Evolutionary conservation across 2,797 vertebrate genomes (phyloP).

Genomic region (Sarcophilus harrisii): DNA sequence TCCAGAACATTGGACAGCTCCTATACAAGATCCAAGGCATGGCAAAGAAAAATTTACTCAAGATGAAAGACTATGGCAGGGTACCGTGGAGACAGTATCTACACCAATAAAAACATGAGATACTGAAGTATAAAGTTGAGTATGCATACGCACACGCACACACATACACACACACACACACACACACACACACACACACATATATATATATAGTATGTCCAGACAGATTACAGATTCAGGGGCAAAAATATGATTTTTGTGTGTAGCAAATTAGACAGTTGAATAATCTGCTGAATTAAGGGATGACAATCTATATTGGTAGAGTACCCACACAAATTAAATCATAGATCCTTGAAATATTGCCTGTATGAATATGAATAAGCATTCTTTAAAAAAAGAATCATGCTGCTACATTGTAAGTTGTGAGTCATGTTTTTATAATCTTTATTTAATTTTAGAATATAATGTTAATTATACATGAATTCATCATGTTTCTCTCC

Average conservation of each 20-base stretch:
- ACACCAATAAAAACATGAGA: neutral
- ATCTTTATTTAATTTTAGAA: neutral
- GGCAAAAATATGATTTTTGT: neutral
- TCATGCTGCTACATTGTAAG: neutral
- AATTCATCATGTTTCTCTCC: slow-evolving; percentile 11
- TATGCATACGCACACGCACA: neutral
- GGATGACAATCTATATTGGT: neutral
- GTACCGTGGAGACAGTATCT: neutral
- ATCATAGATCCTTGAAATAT: neutral
- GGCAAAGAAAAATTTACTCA: neutral
- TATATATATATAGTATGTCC: neutral
- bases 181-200: too few species aligned
- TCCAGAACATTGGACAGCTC: neutral
- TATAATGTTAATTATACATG: neutral
- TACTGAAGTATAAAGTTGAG: neutral
- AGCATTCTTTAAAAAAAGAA: neutral
- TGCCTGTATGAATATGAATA: neutral
- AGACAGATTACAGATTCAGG: neutral
- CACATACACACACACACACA: too few species aligned
- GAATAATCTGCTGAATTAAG: neutral
- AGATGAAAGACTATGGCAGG: neutral
- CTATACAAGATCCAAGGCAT: neutral
- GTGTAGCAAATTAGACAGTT: neutral
- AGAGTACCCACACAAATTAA: neutral
- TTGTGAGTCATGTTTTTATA: neutral